Evolutionary conservation across 2,797 vertebrate genomes (phyloP), one percentile per base, ranked within the genome.

Genomic region (Squalus acanthias): DNA sequence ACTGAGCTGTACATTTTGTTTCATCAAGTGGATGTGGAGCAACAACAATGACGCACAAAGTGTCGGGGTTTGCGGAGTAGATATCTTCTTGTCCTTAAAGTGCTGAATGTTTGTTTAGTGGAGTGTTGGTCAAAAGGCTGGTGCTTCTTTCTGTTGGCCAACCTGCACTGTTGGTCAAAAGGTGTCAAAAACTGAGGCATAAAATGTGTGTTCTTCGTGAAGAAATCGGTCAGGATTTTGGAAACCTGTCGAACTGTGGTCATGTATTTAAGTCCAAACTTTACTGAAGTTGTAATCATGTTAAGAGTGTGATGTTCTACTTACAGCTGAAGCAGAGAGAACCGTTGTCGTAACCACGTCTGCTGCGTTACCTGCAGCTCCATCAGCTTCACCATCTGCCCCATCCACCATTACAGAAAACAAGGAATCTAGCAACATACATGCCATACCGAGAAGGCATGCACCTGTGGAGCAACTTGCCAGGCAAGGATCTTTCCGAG

Each of bases 401-500:
- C 97, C 98, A 0, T 97, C 98, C 10, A 96, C 97, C 96, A 97
- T 97, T 96, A 60, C 97, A 67, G 98, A 98, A 96, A 99, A 96
- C 50, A 98, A 98, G 96, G 98, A 99, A 98, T 97, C 97, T 85
- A 97, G 96, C 97, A 98, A 98, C 96, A 98, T 98, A 67, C 98
- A 99, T 0, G 99, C 97, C 72, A 99, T 99, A 96, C 99, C 99
- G 0, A 99, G 99, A 95, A 98, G 99, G 74, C 99, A 99, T 2
- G 99, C 99, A 0, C 99, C 99, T 0, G 99, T 98, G 67, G 99
- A 99, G 88, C 99, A 98, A 2, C 98, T 99, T 57, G 99, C 99
- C 96, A 98, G 99, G 91, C 99, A 99, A 98, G 99, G 99, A 57
- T 99, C 99, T 70, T 99, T 99, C 98, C 98, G 99, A 96, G 99